phyloP scores from a whole-genome alignment of 2,113 vertebrate genomes.

The Penelope pileata region DNA sequence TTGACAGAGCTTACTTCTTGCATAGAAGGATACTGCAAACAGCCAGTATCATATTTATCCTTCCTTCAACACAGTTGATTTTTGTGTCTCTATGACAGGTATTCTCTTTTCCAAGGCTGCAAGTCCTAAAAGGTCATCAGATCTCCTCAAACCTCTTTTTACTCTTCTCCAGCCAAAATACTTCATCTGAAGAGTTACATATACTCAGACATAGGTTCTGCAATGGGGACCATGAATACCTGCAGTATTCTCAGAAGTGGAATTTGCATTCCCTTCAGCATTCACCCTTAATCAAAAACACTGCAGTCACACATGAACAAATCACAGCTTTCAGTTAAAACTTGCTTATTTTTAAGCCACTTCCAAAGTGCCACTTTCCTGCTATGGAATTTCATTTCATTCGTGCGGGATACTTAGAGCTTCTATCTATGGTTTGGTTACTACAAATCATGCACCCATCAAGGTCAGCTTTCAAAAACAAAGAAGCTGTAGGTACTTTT shows the following conservation, averaged over 20 bases:
- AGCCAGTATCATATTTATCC: background rate
- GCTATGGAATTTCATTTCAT: background rate
- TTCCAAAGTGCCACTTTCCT: background rate
- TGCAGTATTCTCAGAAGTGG: background rate
- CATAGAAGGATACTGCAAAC: background rate
- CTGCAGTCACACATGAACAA: background rate
- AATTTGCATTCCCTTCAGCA: background rate
- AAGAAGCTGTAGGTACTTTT: background rate
- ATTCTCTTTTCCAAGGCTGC: no score
- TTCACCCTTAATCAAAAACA: background rate
- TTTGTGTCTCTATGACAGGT: background rate
- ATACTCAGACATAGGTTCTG: background rate
- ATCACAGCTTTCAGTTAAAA: background rate
- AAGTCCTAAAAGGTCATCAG: background rate
- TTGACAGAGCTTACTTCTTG: background rate
- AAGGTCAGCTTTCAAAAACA: background rate
- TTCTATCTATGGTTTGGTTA: background rate
- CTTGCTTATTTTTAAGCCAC: background rate
- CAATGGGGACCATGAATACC: no score
- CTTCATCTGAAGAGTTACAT: background rate
- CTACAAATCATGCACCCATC: background rate
- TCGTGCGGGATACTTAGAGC: background rate
- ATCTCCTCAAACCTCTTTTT: background rate
- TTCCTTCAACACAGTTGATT: background rate
- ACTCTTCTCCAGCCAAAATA: background rate